phyloP scores from a whole-genome alignment of 2,888 invertebrate species.

The Himalopsyche kuldschensis region DNA sequence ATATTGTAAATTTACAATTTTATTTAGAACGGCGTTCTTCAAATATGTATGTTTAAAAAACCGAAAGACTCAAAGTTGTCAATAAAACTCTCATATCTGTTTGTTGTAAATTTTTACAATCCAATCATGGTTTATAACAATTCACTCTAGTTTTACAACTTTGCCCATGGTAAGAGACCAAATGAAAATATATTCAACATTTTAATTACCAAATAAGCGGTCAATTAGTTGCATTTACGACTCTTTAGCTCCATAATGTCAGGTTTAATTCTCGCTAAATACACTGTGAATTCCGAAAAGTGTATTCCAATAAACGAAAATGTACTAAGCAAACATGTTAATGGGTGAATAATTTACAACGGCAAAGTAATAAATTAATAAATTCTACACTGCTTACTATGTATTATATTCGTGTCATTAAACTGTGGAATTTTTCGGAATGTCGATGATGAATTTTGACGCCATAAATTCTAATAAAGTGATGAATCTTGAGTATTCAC shows the following conservation, averaged over 20 bases:
- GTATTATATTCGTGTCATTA: neutral
- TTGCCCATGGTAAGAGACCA: neutral
- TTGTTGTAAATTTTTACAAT: slow-evolving; percentile 35
- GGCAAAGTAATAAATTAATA: neutral
- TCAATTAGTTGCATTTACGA: slow-evolving; percentile 25
- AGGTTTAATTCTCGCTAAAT: neutral
- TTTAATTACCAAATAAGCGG: slow-evolving; percentile 33
- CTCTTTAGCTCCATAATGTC: neutral
- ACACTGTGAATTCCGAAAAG: neutral
- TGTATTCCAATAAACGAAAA: neutral
- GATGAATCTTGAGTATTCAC: no score
- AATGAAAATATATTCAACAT: slow-evolving; percentile 31
- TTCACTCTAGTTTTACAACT: slow-evolving; percentile 37
- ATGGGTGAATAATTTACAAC: neutral
- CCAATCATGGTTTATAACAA: slow-evolving; percentile 34
- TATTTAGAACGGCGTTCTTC: neutral
- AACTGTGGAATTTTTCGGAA: neutral
- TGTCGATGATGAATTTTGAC: neutral
- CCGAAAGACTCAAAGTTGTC: neutral
- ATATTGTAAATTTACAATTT: no score
- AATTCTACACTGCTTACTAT: neutral
- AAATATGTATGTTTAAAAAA: no score
- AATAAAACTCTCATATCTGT: slow-evolving; percentile 5
- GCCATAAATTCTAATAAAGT: no score
- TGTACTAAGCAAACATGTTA: neutral